Percentiles rank a stretch among this genome's conserved stretches.
phyloP scores from a whole-genome alignment of 1,140 invertebrate species.

The Calliopsis andreniformis region DNA sequence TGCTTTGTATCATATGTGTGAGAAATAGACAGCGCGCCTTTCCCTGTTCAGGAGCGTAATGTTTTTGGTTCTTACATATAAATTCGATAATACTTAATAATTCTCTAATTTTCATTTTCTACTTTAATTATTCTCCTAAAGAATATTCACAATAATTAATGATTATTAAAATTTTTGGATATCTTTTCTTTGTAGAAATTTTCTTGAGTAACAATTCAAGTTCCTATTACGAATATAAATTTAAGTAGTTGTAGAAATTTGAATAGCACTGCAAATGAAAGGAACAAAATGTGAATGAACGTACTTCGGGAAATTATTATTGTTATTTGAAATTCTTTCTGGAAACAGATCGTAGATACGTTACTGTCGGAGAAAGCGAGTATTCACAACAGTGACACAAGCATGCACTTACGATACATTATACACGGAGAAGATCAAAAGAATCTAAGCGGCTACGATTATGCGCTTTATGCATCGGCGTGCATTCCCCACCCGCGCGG shows the following conservation, averaged over 20 bases:
- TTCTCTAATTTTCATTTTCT: no score
- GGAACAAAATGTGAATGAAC: no score
- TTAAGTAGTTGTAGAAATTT: no score
- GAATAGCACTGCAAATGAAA: no score
- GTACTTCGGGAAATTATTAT: no score
- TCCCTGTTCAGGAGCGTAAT: not conserved
- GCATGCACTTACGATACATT: constrained; percentile 40
- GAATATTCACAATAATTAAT: no score
- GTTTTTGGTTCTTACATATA: no score
- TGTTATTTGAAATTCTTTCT: not conserved
- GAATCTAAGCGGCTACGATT: constrained; percentile 53
- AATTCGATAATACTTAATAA: no score
- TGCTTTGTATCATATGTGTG: not conserved
- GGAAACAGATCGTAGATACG: constrained; percentile 7
- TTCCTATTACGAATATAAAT: no score
- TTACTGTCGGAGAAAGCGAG: constrained; percentile 58
- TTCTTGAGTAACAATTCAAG: no score
- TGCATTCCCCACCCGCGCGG: constrained; percentile 34
- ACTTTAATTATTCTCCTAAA: no score
- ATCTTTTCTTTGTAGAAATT: no score
- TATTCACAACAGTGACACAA: constrained; percentile 44
- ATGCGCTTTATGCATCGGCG: constrained; percentile 54
- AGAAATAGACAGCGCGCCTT: not conserved
- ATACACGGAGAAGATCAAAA: constrained; percentile 46
- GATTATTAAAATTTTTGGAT: not conserved